Conservation (phyloP, 2,888 invertebrate species). For the Oxyteleia sp. region DNA sequence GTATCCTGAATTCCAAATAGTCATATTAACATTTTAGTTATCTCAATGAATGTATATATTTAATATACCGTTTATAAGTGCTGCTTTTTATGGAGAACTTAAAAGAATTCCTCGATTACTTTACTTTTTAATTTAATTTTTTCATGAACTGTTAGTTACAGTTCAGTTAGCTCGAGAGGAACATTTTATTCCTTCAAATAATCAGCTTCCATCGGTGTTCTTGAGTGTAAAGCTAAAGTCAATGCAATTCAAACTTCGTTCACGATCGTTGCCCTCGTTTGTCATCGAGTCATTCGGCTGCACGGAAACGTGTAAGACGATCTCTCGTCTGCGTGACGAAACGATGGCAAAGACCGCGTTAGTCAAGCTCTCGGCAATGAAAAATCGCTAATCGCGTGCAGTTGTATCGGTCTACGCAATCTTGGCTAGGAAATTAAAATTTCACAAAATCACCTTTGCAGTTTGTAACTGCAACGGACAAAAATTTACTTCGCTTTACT, state of each 20-base stretch:
- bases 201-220: conserved; percentile 61
- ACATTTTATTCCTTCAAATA: conserved; percentile 58
- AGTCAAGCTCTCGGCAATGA: conserved; percentile 65
- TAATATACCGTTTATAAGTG: too few species aligned
- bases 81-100: too few species aligned
- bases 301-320: conserved; percentile 68
- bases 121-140: conserved; percentile 36
- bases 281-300: conserved; percentile 67
- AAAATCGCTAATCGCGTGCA: conserved; percentile 67
- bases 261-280: conserved; percentile 70
- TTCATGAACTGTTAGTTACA: conserved; percentile 53
- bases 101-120: background rate
- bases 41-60: too few species aligned
- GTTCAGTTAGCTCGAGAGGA: conserved; percentile 54
- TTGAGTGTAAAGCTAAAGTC: conserved; percentile 63
- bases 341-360: conserved; percentile 66
- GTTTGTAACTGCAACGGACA: too few species aligned
- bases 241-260: conserved; percentile 68
- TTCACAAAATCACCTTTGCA: conserved; percentile 22
- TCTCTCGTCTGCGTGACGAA: conserved; percentile 70
- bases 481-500: conserved; percentile 2
- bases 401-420: conserved; percentile 47
- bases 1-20: too few species aligned
- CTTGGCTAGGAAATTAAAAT: conserved; percentile 36
- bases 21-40: background rate